Base-by-base conservation (phyloP, 2,888 invertebrate species). In the Habrosyne pyritoides region DNA sequence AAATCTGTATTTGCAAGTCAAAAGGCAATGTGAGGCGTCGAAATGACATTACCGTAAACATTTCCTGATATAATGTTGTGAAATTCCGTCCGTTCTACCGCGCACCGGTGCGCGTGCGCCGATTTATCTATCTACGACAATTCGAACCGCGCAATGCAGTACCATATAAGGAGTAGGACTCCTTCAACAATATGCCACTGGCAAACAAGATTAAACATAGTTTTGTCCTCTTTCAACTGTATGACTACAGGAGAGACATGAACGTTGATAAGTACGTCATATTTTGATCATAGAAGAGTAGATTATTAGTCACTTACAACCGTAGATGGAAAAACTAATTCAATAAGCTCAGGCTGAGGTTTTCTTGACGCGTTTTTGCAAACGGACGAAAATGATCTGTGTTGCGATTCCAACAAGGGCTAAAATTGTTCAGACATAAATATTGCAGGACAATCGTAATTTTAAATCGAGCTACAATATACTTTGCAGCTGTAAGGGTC, bases 91-190 rank as follows among this genome's bases (percentile, higher is more conserved):
- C 0, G 36, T 2, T 0, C 33, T 18, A 18, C 8, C 42, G n/a
- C 18, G 18, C 18, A 14, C 4, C 14, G 12, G 36, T 42, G 42
- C 42, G 18, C 36, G 10, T 12, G 14, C 36, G 36, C 36, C 36
- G 14, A 36, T 36, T 5, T 36, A 36, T 36, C 14, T 36, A 36
- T 36, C 36, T 36, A 36, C 36, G 14, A 36, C 36, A 36, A 36
- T 36, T 36, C 14, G 14, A 57, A 59, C 61, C 55, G 63, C 54
- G 59, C 47, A 53, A 53, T 58, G 68, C 65, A 66, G 63, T 69
- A 62, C 77, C 76, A 68, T 70, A 77, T 79, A 82, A 73, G 76
- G 81, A 70, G 61, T 0, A 2, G 10, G 2, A 28, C 10, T 69
- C 60, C 71, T 77, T 76, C 68, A 75, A 75, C 63, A 69, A 67